A percentile compares a stretch with the other conserved stretches of the same genome.
Evolutionary conservation across 2,113 vertebrate genomes (phyloP).

Genomic region (Megaceryle torquata): DNA sequence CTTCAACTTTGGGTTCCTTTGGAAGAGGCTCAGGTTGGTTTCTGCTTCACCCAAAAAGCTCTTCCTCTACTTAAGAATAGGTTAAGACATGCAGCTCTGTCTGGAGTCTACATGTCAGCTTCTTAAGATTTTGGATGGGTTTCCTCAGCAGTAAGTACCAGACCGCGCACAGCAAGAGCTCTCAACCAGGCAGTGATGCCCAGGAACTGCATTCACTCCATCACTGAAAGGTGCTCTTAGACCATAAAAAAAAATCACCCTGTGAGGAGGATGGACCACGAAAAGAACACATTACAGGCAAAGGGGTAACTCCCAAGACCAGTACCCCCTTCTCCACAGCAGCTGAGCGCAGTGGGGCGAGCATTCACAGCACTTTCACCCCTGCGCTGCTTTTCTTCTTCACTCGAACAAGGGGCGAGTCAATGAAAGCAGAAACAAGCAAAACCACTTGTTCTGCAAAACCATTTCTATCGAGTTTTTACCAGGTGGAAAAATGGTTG

Average conservation of each 20-base stretch:
- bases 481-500: not conserved
- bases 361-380: not conserved
- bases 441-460: not conserved
- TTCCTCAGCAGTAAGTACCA: not conserved
- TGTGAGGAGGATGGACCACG: not conserved
- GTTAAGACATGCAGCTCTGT: not conserved
- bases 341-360: fast-evolving
- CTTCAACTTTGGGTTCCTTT: not conserved
- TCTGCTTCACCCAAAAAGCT: not conserved
- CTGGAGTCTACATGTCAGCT: not conserved
- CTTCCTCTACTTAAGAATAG: not conserved
- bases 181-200: not conserved
- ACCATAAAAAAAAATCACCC: not conserved
- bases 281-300: not conserved
- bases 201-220: not conserved
- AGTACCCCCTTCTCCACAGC: not conserved
- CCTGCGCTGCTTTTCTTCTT: not conserved
- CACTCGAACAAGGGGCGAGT: fast-evolving
- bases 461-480: not conserved
- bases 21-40: not conserved
- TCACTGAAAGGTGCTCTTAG: not conserved
- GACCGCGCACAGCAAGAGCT: not conserved
- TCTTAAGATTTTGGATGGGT: not conserved
- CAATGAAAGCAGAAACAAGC: not conserved
- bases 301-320: not conserved